Evolutionary conservation across 2,113 vertebrate species (phyloP), one percentile per base, ranked within the genome.

Genomic region (Micromys minutus): DNA sequence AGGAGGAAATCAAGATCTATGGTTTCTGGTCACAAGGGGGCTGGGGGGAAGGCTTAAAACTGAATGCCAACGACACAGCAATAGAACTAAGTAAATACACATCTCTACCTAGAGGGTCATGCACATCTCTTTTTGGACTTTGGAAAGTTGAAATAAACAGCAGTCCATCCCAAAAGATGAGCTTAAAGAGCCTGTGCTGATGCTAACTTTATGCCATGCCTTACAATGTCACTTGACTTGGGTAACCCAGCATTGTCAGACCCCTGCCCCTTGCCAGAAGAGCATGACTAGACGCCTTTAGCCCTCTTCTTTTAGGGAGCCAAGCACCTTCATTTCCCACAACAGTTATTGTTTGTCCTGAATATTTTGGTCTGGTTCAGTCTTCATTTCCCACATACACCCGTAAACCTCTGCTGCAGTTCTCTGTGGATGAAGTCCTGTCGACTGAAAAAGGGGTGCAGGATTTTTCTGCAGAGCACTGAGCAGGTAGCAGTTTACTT

Each of bases 1-100:
- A 77, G 55, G 45, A 77, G 55, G 45, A 96, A 87, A 87, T 31
- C 72, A 91, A 71, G 45, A 55, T 42, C n/a, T 67, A 91, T 79
- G 72, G 17, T 74, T 92, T 79, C 61, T n/a, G 84, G 57, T 91
- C 55, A n/a, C 29, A 57, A 91, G 72, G n/a, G 52, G n/a, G n/a
- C n/a, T n/a, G n/a, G n/a, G n/a, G 29, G 42, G 74, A 67, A 90
- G 45, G 47, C 63, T 81, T 87, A 36, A 92, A 61, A 72, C 16
- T 55, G 47, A 75, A 52, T 26, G 16, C 17, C 1, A 52, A 42
- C 76, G 72, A 34, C 69, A 65, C 5, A 87, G 75, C 34, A 47
- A 55, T 4, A 69, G 50, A 55, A 75, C 52, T 47, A 89, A n/a
- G 83, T 10, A 71, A 79, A 0, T 10, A 4, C 16, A 57, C 16